These are phyloP conservation scores for Melieria crassipennis DNA, from an alignment of 2,888 invertebrate species.

Conservation along the genomic window DNA sequence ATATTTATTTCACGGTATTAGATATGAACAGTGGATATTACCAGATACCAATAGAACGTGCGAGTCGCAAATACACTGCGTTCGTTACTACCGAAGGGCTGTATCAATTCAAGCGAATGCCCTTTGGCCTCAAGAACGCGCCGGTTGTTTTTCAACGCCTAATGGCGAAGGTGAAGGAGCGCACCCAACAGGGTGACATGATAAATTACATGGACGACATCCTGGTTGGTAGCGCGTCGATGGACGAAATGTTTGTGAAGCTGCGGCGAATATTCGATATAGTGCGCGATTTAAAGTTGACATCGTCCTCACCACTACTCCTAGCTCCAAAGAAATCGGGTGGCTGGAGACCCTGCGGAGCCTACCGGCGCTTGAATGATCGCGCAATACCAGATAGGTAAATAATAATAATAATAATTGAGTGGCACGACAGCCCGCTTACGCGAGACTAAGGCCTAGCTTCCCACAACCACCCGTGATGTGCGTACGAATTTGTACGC, in stretches of 20 bases:
- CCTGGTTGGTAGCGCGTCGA: constrained; percentile 15
- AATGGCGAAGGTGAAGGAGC: constrained; percentile 28
- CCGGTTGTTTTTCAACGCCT: constrained; percentile 23
- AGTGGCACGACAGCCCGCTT: too few species aligned
- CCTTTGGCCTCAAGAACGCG: constrained; percentile 13
- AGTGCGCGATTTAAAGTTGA: too few species aligned
- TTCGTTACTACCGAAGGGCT: too few species aligned
- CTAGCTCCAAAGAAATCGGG: constrained; percentile 3
- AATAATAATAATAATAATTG: too few species aligned
- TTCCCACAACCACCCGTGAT: too few species aligned
- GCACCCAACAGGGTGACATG: constrained; percentile 26
- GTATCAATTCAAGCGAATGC: too few species aligned
- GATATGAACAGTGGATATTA: too few species aligned
- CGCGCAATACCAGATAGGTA: neutral
- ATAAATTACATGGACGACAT: constrained; percentile 33
- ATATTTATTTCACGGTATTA: too few species aligned
- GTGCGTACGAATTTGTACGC: too few species aligned
- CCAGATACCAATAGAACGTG: too few species aligned
- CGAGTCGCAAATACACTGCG: neutral
- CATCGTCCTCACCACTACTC: neutral
- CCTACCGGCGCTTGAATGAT: neutral
- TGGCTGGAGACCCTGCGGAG: constrained; percentile 3
- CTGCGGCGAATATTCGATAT: too few species aligned
- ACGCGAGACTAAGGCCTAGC: too few species aligned
- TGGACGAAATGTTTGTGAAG: constrained; percentile 14